phyloP scores from a whole-genome alignment of 2,888 invertebrate species.

The Girardia tigrina region DNA sequence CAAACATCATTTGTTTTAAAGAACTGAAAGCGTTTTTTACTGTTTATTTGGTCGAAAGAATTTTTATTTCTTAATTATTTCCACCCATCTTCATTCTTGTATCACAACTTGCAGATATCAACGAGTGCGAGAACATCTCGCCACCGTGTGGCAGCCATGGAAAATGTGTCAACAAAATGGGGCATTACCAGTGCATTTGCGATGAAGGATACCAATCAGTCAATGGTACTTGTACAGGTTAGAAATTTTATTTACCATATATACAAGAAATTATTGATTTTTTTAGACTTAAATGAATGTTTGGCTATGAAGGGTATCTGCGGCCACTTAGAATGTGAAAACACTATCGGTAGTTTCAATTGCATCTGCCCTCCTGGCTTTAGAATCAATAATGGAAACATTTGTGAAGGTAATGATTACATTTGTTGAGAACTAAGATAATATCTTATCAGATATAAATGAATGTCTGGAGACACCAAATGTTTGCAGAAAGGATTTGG shows the following conservation, averaged over 20 bases:
- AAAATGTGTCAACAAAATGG: background rate
- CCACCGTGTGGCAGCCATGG: background rate
- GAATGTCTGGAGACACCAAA: background rate
- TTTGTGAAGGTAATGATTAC: background rate
- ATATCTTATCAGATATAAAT: background rate
- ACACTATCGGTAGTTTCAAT: background rate
- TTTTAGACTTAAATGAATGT: background rate
- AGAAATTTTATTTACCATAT: background rate
- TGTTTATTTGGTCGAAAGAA: too few species aligned
- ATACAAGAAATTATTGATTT: background rate
- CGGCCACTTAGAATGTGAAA: background rate
- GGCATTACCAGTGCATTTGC: background rate
- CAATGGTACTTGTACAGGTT: background rate
- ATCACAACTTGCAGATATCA: background rate
- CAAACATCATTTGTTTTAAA: too few species aligned
- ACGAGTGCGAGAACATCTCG: background rate
- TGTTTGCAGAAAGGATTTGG: background rate
- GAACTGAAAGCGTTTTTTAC: too few species aligned
- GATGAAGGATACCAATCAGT: background rate
- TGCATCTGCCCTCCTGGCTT: background rate
- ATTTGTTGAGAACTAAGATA: background rate
- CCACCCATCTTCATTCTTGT: too few species aligned
- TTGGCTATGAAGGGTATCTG: background rate
- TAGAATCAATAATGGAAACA: background rate
- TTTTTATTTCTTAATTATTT: too few species aligned